Evolutionary conservation across 2,113 vertebrate species (phyloP), one percentile per base, ranked within the genome.

Genomic region (Uria aalge): DNA sequence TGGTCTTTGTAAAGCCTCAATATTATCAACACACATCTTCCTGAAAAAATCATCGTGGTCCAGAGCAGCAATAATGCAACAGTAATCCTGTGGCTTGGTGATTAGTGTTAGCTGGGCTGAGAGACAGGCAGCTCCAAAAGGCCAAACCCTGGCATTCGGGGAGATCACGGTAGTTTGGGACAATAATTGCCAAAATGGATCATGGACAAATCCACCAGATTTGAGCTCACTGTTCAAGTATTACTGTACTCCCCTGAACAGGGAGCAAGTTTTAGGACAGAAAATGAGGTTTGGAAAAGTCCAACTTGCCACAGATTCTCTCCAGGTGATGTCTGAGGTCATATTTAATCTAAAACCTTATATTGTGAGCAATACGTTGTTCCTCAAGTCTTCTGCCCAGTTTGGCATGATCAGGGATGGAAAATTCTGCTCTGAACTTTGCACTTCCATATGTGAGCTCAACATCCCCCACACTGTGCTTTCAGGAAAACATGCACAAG

Each of bases 161-260:
- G 57, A 56, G 20, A 72, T 64, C 56, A 26, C 2, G 3, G 34
- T 12, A 85, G 20, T 75, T 68, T 90, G 74, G 88, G 67, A 75
- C 74, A 85, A 32, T 68, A 90, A 92, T 22, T 96, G 92, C 43
- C 90, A 85, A 90, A 79, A 43, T 43, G 48, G 82, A 95, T 88
- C 90, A 82, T 85, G 55, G 67, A 72, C 57, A 93, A 93, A 90
- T 79, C 74, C 75, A 79, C 34, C 78, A 83, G 71, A 75, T 90
- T 47, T 88, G 69, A 93, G 48, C 24, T 84, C 47, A 40, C 48
- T 73, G 30, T 29, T 55, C 0, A 2, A 82, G 34, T 34, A 40
- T 83, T 90, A 52, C 53, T 48, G 20, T 60, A n/a, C 12, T 75
- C 18, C 26, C 40, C 30, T 74, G 56, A 90, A 81, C 45, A n/a